A percentile compares a stretch with the other conserved stretches of the same genome.
Conservation (phyloP, 2,797 vertebrate genomes). For the Channallabes apus region DNA sequence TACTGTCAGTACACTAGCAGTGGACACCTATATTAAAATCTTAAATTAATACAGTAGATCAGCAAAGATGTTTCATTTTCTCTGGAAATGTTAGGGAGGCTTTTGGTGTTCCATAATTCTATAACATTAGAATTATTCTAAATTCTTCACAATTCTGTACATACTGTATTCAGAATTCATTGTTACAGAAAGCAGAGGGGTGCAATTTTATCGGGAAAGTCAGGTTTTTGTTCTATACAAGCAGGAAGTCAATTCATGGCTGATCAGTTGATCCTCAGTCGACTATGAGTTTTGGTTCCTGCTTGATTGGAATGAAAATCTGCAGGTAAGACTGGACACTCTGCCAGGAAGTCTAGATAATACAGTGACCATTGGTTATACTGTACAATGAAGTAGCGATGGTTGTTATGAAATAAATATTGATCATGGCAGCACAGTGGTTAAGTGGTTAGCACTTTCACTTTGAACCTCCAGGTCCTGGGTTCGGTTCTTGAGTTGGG, state of each 20-base stretch:
- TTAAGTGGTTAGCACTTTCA: too few species aligned
- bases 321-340: not conserved
- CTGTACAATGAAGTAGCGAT: not conserved
- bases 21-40: slow-evolving; percentile 43
- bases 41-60: slow-evolving; percentile 29
- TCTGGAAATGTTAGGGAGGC: slow-evolving; percentile 17
- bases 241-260: not conserved
- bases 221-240: not conserved
- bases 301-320: not conserved
- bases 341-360: not conserved
- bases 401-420: not conserved
- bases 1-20: slow-evolving; percentile 38
- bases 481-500: too few species aligned
- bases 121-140: too few species aligned
- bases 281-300: not conserved
- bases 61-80: not conserved
- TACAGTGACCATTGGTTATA: not conserved
- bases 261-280: not conserved
- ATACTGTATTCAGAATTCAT: not conserved
- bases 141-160: not conserved
- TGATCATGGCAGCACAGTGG: not conserved
- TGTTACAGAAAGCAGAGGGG: not conserved
- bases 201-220: not conserved
- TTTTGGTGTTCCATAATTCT: not conserved
- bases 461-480: too few species aligned